Evolutionary conservation across 2,113 vertebrate species (phyloP), one percentile per base, ranked within the genome.

Genomic region (Vidua macroura): DNA sequence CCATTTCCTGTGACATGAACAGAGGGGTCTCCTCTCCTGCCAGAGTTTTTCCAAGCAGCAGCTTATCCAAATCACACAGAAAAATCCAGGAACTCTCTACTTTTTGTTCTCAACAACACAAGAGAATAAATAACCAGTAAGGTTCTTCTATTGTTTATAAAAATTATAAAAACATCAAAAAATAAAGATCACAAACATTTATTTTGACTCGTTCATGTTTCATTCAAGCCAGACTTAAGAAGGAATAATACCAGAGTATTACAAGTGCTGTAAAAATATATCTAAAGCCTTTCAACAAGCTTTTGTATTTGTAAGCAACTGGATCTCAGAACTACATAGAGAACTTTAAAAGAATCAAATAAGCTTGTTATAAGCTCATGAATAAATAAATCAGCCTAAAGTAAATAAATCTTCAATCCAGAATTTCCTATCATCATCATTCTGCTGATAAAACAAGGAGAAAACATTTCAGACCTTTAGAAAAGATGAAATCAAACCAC

Each of bases 241-340:
- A 56, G 69, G 44, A 91, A 63, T 64, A 80, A 87, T 27, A 63
- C 3, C n/a, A 74, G 15, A 93, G 43, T 49, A 83, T 30, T 76
- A 9, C 13, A 76, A 74, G 37, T 58, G 58, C 44, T 92, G 43
- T 75, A 80, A 81, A 82, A 67, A 60, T 22, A 56, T 10, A 51
- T 43, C 63, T 49, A 92, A 92, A 95, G 44, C 49, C 72, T 80
- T 74, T 91, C 51, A 92, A 30, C 37, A 93, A 62, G 70, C 55
- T 96, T 92, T 94, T 88, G 0, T 33, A 89, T 87, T 83, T 59
- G 70, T 90, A 74, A 96, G 95, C 74, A 86, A 73, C 67, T 23
- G 44, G 64, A 93, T 41, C 35, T 90, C 76, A 79, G 90, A 95
- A 62, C 52, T 83, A 66, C 76, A 27, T 25, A 46, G 13, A 94